Evolutionary conservation across 2,113 vertebrate species (phyloP).

Genomic region (Macrotis lagotis): DNA sequence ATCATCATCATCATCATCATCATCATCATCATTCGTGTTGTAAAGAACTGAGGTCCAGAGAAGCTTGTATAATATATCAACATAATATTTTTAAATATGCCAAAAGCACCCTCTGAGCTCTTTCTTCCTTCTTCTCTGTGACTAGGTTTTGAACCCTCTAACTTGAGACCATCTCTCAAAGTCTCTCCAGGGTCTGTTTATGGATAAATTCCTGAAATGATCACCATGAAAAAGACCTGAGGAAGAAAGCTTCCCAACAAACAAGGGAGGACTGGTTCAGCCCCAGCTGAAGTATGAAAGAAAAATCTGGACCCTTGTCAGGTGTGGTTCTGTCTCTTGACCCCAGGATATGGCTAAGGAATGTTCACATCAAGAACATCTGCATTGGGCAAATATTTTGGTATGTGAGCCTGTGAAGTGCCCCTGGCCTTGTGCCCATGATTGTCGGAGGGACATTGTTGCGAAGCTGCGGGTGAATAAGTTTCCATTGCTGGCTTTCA

Average conservation of each 20-base stretch:
- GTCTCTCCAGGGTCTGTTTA: neutral
- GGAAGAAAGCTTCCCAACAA: neutral
- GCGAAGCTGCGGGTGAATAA: neutral
- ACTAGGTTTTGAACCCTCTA: neutral
- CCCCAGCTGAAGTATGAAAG: neutral
- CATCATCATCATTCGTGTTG: too few species aligned
- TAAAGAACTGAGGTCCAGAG: neutral
- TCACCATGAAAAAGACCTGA: neutral
- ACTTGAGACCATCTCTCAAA: neutral
- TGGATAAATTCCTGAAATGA: neutral
- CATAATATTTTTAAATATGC: neutral
- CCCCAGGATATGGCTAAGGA: neutral
- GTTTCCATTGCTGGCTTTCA: neutral
- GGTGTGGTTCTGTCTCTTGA: slow-evolving; percentile 49
- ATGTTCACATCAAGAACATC: slow-evolving; percentile 51
- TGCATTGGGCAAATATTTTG: slow-evolving; percentile 33
- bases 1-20: too few species aligned
- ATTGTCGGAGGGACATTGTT: slow-evolving; percentile 36
- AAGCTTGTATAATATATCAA: neutral
- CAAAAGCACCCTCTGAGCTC: too few species aligned
- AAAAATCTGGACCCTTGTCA: slow-evolving; percentile 73
- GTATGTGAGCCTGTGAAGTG: neutral
- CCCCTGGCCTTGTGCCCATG: slow-evolving; percentile 17
- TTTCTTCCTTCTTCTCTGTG: neutral
- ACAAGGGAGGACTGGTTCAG: neutral